These are phyloP conservation scores for Cyanoliseus patagonus DNA, from an alignment of 2,113 vertebrate genomes.

Conservation along the genomic window DNA sequence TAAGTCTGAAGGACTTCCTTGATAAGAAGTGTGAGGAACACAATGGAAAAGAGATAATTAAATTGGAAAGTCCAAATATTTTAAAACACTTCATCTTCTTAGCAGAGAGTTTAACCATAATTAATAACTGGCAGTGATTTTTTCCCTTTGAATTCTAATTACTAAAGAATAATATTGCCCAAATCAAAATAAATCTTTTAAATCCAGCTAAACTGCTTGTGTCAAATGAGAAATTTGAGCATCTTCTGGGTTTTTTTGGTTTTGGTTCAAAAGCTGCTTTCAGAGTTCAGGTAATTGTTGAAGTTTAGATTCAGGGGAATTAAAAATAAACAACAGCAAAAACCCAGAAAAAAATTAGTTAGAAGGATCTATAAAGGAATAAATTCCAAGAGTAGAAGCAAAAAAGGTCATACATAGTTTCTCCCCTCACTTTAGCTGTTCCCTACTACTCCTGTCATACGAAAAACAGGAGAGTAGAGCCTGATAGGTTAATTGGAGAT, in stretches of 20 bases:
- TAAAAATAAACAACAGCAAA: background rate
- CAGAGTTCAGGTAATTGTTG: background rate
- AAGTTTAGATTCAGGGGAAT: background rate
- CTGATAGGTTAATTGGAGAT: background rate
- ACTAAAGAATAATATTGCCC: background rate
- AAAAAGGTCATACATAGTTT: background rate
- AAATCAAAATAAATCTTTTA: background rate
- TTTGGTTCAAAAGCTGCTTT: background rate
- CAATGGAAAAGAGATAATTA: background rate
- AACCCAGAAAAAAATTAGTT: background rate
- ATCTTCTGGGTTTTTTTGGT: background rate
- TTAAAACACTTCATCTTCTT: background rate
- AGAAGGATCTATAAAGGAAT: background rate
- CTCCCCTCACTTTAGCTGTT: background rate
- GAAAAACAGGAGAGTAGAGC: background rate
- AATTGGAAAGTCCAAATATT: background rate
- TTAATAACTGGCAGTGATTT: background rate
- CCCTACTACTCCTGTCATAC: background rate
- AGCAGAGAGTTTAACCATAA: background rate
- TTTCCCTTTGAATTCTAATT: background rate
- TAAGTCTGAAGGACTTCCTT: background rate
- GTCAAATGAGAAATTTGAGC: background rate
- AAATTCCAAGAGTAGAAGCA: background rate
- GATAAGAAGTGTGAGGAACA: constrained; percentile 11
- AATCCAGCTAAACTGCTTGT: background rate